Percentiles rank a stretch among this genome's conserved stretches.
These are phyloP conservation scores for Daboia siamensis DNA, from an alignment of 2,113 vertebrate species.

Conservation along the genomic window DNA sequence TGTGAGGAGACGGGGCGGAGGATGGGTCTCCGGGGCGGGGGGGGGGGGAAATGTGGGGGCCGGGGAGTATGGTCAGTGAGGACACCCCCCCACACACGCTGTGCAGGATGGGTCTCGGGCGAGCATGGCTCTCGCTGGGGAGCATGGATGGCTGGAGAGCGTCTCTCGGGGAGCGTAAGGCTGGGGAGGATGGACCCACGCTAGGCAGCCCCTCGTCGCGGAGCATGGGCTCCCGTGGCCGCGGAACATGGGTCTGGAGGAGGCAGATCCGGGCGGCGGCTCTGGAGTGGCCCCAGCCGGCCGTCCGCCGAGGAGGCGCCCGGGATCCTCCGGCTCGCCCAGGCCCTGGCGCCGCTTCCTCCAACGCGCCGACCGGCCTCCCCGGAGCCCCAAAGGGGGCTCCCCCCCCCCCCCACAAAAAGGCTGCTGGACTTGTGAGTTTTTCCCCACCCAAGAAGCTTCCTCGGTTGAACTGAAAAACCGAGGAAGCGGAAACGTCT, in stretches of 20 bases:
- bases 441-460: background rate
- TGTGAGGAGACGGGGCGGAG: background rate
- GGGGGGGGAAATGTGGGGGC: too few species aligned
- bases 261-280: too few species aligned
- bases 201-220: background rate
- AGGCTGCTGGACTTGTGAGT: background rate
- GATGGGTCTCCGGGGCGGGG: background rate
- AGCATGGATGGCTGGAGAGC: too few species aligned
- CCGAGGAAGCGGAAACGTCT: background rate
- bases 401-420: background rate
- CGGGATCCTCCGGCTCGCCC: too few species aligned
- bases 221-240: background rate
- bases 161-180: background rate
- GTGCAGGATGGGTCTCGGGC: background rate
- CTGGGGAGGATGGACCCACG: background rate
- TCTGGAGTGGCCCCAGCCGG: too few species aligned
- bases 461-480: background rate
- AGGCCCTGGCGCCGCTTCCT: background rate
- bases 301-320: too few species aligned
- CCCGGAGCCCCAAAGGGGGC: background rate
- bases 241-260: too few species aligned
- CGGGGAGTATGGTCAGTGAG: background rate
- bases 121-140: background rate
- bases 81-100: background rate
- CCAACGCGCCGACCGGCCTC: too few species aligned